Evolutionary conservation across 2,888 invertebrate species (phyloP), one percentile per base, ranked within the genome.

Genomic region (Gymnosoma rotundatum): DNA sequence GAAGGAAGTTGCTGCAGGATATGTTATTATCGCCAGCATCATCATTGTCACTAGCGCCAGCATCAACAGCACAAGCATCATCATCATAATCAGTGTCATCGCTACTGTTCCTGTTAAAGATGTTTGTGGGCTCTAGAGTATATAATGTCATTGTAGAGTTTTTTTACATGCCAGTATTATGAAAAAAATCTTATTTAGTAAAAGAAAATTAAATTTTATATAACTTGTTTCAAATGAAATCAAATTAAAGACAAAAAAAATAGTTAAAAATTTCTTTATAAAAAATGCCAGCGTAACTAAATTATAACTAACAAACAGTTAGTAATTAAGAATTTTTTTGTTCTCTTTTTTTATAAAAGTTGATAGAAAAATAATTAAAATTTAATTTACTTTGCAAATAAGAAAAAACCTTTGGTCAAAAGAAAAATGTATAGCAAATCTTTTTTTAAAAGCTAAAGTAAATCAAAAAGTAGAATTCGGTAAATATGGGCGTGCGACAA

Each of bases 1-100:
- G n/a, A 60, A 81, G 84, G 84, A 84, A 81, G 81, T 78, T 81
- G 84, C 81, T 58, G 63, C 48, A 84, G 84, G 84, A 84, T 78
- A 81, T 84, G 84, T 84, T 78, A 78, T 84, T 73, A 81, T 80
- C 73, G 64, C 78, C 80, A 78, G 60, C 50, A 18, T 67, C 78
- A 69, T 32, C 61, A 60, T 72, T 72, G 32, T 63, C 50, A 54
- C 45, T 78, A 70, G 54, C 25, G 45, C 21, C 58, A 42, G 20
- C 60, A 61, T 10, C 50, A 36, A 45, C 21, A 50, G 38, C 50
- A 66, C 6, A 25, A 76, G n/a, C 48, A 54, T 38, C 76, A 73
- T 78, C 70, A 69, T 78, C 80, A 76, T 80, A 76, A 80, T 83
- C 73, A 81, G 64, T 81, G 81, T 81, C 81, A 78, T 78, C 78